A percentile compares a stretch with the other conserved stretches of the same genome.
phyloP scores from a whole-genome alignment of 2,113 vertebrate species.

The Sinocyclocheilus maitianheensis region DNA sequence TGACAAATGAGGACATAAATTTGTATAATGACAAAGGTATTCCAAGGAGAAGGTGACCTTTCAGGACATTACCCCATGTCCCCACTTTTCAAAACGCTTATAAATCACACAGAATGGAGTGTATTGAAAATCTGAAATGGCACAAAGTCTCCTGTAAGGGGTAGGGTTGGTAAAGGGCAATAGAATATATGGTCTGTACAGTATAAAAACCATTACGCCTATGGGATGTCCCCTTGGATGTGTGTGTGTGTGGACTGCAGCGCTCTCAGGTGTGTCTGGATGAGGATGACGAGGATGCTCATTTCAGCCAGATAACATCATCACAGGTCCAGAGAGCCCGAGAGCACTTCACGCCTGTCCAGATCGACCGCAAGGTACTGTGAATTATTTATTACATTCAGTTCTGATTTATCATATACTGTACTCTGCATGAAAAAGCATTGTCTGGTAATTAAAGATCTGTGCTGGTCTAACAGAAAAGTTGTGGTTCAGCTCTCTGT shows the following conservation, averaged over 20 bases:
- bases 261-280: background rate
- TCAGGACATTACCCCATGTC: no score
- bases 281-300: slow-evolving; percentile 65
- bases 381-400: background rate
- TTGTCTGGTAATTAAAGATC: background rate
- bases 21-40: no score
- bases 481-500: background rate
- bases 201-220: no score
- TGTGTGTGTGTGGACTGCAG: slow-evolving; percentile 23
- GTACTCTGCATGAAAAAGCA: background rate
- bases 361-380: slow-evolving; percentile 78
- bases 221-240: background rate
- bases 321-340: slow-evolving; percentile 73
- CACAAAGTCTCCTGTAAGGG: no score
- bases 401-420: background rate
- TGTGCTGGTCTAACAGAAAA: background rate
- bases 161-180: no score
- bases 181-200: no score
- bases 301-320: slow-evolving; percentile 64
- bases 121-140: no score
- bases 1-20: no score
- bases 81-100: no score
- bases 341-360: slow-evolving; percentile 61
- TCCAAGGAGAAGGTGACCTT: no score
- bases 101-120: no score